Base-by-base conservation (phyloP, 1,140 invertebrate species). In the Leptopilina boulardi region DNA sequence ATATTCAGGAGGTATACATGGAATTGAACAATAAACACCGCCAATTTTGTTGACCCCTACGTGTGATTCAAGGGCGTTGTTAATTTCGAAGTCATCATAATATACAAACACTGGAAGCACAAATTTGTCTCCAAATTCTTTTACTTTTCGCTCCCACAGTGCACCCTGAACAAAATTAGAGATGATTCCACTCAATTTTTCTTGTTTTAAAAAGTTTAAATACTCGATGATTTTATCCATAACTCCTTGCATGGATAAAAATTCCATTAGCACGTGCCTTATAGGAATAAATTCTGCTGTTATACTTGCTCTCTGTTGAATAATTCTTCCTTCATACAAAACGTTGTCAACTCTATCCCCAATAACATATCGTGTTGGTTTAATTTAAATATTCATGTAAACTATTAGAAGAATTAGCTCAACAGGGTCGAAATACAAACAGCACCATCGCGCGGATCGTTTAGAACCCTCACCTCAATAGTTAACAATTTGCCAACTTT, bases 1-100 rank as follows among this genome's bases (percentile, higher is more conserved):
- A 8, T 15, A 71, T 9, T 78, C n/a, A 3, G 77, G 77, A 15
- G 66, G 72, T 13, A 78, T 47, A 44, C 77, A 74, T 11, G 72
- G 72, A 0, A 74, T 71, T n/a, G 66, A 44, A 44, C 71, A 80
- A 71, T 74, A 42, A 78, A 76, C 44, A 18, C 77, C 77, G 73
- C 74, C 75, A 38, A 79, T 19, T 51, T 81, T 79, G 41, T 70
- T 41, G 30, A 54, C 6, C 0, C 76, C 66, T 18, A 42, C 44
- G 13, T 74, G 66, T 3, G 41, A 54, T 1, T 56, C 76, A 3
- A 74, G 44, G 8, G 72, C 15, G 41, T 78, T 78, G 51, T 56
- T 21, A 6, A 56, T 44, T 44, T 44, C 42, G 13, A 44, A 11
- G 42, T 54, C 51, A 54, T 56, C 51, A 10, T 56, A 56, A 8